These are phyloP conservation scores for Orthonyx spaldingii DNA, from an alignment of 2,113 vertebrate species.

Conservation along the genomic window DNA sequence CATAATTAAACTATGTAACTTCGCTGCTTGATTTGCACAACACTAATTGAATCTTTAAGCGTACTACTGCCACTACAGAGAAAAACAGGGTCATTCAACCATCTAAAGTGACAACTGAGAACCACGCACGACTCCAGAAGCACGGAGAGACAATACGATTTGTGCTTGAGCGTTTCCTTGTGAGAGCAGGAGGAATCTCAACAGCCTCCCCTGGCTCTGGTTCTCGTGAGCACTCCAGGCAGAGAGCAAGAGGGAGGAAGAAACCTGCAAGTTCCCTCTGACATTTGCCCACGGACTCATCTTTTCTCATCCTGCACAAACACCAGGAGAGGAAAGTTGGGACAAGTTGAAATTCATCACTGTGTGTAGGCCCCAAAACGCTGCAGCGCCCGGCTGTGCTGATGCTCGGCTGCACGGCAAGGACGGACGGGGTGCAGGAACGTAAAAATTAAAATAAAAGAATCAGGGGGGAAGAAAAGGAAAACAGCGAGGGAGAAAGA, in stretches of 20 bases:
- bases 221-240: neutral
- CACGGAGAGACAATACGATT: slow-evolving; percentile 29
- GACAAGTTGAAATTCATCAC: neutral
- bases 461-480: neutral
- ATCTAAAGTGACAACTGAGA: slow-evolving; percentile 31
- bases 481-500: neutral
- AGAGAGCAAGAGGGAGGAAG: neutral
- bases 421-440: neutral
- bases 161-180: neutral
- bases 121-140: slow-evolving; percentile 16
- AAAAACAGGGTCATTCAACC: neutral
- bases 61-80: slow-evolving; percentile 3
- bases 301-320: neutral
- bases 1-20: slow-evolving; percentile 51
- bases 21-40: neutral
- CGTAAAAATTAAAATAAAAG: too few relatives aligned
- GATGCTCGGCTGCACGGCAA: neutral
- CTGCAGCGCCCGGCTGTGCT: neutral
- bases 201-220: neutral
- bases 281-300: neutral
- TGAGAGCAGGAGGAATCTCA: neutral
- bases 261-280: neutral
- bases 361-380: slow-evolving; percentile 12
- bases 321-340: neutral
- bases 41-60: slow-evolving; percentile 32